These are phyloP conservation scores for Xerus rutilus DNA, from an alignment of 2,797 vertebrate species.

Conservation along the genomic window DNA sequence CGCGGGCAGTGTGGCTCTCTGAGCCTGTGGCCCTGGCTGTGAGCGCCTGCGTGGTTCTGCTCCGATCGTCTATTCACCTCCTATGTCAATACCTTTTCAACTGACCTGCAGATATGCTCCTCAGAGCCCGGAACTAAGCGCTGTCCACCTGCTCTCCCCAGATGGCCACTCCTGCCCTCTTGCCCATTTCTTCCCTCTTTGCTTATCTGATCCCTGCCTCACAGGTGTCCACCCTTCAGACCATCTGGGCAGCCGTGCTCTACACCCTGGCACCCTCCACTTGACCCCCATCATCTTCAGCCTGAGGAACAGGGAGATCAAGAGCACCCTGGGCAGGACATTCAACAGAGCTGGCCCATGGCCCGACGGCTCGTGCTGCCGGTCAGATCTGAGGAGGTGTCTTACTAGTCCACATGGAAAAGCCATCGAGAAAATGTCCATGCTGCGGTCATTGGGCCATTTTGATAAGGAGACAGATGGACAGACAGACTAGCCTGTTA, in stretches of 20 bases:
- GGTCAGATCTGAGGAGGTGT: no score
- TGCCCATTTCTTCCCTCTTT: neutral
- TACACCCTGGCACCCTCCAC: neutral
- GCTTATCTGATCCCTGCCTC: neutral
- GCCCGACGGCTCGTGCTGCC: neutral
- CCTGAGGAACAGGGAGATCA: constrained; percentile 35
- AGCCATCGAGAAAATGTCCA: no score
- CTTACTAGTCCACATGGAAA: no score
- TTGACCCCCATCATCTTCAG: constrained; percentile 37
- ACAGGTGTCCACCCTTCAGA: neutral
- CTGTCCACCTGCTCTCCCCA: constrained; percentile 58
- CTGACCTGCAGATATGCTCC: neutral
- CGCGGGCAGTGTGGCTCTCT: no score
- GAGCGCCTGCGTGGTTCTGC: no score
- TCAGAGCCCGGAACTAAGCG: neutral
- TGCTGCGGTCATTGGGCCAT: no score
- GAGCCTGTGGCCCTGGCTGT: no score
- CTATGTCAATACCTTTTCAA: no score
- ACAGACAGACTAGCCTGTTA: no score
- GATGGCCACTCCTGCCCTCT: neutral
- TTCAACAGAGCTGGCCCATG: neutral
- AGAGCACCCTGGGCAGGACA: neutral
- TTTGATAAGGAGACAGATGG: no score
- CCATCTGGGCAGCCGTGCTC: neutral
- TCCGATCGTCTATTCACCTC: no score